Conservation (phyloP, 2,888 invertebrate genomes). For the Drosophila borborema region DNA sequence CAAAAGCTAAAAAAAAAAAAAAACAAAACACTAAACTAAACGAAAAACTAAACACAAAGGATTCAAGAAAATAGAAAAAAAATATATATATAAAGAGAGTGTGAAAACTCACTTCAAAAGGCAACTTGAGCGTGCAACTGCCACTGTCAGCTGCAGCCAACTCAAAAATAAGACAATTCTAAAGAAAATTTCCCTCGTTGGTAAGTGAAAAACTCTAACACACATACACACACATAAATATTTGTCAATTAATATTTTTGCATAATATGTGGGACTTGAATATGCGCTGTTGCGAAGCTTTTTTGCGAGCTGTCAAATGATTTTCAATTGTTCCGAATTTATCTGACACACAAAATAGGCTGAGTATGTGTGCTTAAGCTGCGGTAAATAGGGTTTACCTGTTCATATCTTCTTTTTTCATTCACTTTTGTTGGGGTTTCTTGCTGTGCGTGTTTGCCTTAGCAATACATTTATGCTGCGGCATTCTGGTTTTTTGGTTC, state of each 20-base stretch:
- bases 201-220: slow-evolving; percentile 33
- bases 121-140: slow-evolving; percentile 48
- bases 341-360: background rate
- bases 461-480: slow-evolving; percentile 41
- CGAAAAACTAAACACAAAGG: slow-evolving; percentile 17
- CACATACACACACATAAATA: background rate
- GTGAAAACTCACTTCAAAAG: slow-evolving; percentile 26
- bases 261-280: slow-evolving; percentile 12
- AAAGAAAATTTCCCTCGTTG: slow-evolving; percentile 12
- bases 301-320: slow-evolving; percentile 13
- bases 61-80: slow-evolving; percentile 1
- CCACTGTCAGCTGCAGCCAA: slow-evolving; percentile 44
- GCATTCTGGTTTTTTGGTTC: slow-evolving; percentile 13
- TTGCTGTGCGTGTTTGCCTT: slow-evolving; percentile 70
- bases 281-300: background rate
- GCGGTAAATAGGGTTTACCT: slow-evolving; percentile 54
- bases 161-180: background rate
- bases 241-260: slow-evolving; percentile 35
- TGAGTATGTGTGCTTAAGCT: slow-evolving; percentile 28
- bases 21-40: slow-evolving; percentile 5
- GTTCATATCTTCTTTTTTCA: background rate
- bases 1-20: slow-evolving; percentile 30
- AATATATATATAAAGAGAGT: background rate
- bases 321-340: slow-evolving; percentile 29
- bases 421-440: slow-evolving; percentile 5